Base-by-base conservation (phyloP, 2,888 invertebrate genomes). In the Monochamus alternatus region DNA sequence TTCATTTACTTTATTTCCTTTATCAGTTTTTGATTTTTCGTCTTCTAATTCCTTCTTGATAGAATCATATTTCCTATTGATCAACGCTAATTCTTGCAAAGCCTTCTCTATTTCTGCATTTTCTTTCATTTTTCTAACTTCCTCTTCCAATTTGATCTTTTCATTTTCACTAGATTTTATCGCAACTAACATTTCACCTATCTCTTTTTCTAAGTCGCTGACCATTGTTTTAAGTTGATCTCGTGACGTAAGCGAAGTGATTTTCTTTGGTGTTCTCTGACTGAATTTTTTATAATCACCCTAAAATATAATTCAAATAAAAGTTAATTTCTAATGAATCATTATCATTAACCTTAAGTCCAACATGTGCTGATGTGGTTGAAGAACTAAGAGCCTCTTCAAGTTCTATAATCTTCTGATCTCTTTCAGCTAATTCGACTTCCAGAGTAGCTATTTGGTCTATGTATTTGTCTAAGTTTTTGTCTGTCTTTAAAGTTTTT, bases 181-280 rank as follows among this genome's bases (percentile, higher is more conserved):
- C 55, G 92, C 89, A 2, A 92, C 90, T 76, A 91, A 89, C 85
- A 93, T 89, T 88, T 93, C 92, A 93, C 94, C 93, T 80, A 97
- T 94, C 91, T 98, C 97, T 85, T 92, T 95, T 89, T 97, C 97
- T 81, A 97, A 90, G 80, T 97, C 97, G 75, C 95, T 94, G 2
- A 97, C 93, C 93, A 96, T 95, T 84, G 93, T 95, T 84, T 94
- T 95, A 84, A 96, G 89, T 88, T 94, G 94, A 65, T 93, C 86
- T 88, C 94, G 94, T 1, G 94, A 93, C 43, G 93, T 93, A 68
- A 92, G 89, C 84, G 95, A 95, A 7, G 94, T 94, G 8, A 93
- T 91, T 84, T 93, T 94, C 85, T 95, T 95, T 3, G 94, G 92
- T n/a, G 91, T 91, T 81, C 95, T 91, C 84, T 94, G 94, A 8